phyloP scores from a whole-genome alignment of 2,797 vertebrate species.

The Hafferia zeledoni region DNA sequence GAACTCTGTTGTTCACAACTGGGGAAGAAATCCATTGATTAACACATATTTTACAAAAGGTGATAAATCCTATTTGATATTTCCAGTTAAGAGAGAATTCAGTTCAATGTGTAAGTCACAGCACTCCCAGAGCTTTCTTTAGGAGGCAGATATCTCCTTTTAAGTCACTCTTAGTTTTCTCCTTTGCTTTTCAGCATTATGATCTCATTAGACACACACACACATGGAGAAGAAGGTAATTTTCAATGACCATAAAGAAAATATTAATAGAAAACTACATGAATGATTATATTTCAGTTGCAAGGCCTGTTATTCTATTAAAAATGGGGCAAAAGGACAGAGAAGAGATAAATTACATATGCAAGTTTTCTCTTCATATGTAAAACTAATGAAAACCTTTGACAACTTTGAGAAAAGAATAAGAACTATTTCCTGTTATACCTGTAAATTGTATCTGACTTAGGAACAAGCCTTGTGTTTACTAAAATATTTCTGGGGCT shows the following conservation, averaged over 20 bases:
- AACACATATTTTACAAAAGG: background rate
- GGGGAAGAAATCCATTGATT: background rate
- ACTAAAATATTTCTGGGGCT: background rate
- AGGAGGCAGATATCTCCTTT: background rate
- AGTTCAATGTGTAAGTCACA: background rate
- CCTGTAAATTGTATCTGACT: background rate
- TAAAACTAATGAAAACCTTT: background rate
- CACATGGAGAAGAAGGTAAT: fast-evolving
- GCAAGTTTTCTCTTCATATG: background rate
- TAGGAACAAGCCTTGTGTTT: background rate
- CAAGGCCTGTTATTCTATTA: background rate
- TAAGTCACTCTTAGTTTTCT: background rate
- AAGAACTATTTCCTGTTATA: background rate
- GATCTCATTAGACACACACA: background rate
- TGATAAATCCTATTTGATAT: background rate
- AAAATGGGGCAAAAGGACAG: background rate
- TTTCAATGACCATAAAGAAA: background rate
- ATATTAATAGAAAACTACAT: background rate
- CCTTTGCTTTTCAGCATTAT: background rate
- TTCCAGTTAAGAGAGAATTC: background rate
- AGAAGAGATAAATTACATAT: background rate
- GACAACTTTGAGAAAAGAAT: background rate
- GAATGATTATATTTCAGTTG: fast-evolving
- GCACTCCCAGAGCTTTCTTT: background rate
- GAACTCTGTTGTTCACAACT: background rate